phyloP scores from a whole-genome alignment of 2,888 invertebrate species.

The Ichneumoninae sp. region DNA sequence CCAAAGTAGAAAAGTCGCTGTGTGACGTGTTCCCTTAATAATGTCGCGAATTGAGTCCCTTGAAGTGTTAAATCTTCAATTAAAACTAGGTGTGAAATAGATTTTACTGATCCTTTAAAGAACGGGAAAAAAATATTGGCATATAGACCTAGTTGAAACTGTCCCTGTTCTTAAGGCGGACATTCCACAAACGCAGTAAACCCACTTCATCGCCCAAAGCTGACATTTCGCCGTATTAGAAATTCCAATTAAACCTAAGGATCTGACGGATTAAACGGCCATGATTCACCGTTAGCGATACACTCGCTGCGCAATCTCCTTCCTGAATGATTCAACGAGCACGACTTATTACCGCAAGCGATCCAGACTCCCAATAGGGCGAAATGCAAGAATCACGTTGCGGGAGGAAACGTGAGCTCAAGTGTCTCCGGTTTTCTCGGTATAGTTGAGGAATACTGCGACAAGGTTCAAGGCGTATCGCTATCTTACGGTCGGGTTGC shows the following conservation, averaged over 20 bases:
- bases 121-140: no score
- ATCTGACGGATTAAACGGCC: background rate
- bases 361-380: background rate
- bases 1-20: no score
- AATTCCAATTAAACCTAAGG: background rate
- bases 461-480: conserved; percentile 41
- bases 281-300: conserved; percentile 1
- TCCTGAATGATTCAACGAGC: conserved; percentile 22
- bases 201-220: background rate
- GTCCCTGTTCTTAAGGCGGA: background rate
- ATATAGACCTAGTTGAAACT: background rate
- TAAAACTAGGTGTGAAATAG: no score
- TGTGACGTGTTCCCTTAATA: no score
- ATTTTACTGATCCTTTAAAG: no score
- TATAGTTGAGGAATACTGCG: conserved; percentile 18
- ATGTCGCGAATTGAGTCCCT: no score
- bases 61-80: no score
- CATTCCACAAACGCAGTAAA: background rate
- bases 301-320: conserved; percentile 7
- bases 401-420: conserved; percentile 12
- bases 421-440: conserved; percentile 13
- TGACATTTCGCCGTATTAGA: background rate
- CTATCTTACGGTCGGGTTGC: conserved; percentile 43
- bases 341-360: conserved; percentile 29
- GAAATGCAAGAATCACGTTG: conserved; percentile 24